Percentiles rank a stretch among this genome's conserved stretches.
Evolutionary conservation across 2,113 vertebrate species (phyloP).

Genomic region (Antigone vipio): DNA sequence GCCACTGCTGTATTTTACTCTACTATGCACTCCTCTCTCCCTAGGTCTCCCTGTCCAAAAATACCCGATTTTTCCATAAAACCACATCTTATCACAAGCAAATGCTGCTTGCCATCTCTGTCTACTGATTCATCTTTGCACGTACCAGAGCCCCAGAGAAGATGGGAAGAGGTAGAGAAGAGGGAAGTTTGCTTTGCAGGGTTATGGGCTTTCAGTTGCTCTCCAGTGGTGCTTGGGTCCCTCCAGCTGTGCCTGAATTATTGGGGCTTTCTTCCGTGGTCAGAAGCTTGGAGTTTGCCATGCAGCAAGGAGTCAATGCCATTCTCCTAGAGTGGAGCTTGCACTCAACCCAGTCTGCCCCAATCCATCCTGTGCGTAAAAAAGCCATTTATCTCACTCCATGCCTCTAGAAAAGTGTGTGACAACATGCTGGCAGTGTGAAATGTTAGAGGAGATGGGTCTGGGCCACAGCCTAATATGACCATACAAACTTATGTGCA

Average conservation of each 20-base stretch:
- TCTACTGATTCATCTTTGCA: not conserved
- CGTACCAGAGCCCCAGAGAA: fast-evolving
- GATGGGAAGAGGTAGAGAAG: not conserved
- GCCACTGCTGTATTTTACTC: not conserved
- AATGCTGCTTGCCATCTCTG: not conserved
- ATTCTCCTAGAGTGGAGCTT: not conserved
- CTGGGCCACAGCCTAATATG: not conserved
- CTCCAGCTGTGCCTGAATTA: not conserved
- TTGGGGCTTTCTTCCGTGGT: not conserved
- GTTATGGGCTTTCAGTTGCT: not conserved
- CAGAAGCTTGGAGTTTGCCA: not conserved
- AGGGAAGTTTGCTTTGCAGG: not conserved
- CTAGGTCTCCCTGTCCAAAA: not conserved
- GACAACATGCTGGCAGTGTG: not conserved
- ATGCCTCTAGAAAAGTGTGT: not conserved
- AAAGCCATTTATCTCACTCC: not conserved
- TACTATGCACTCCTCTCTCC: not conserved
- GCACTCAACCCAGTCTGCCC: not conserved
- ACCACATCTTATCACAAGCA: not conserved
- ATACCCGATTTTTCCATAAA: not conserved
- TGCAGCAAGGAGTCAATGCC: not conserved
- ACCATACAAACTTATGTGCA: fast-evolving
- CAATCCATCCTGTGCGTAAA: not conserved
- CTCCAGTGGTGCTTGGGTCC: fast-evolving
- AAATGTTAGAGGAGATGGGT: not conserved